Evolutionary conservation across 2,113 vertebrate genomes (phyloP).

Genomic region (Petromus typicus): DNA sequence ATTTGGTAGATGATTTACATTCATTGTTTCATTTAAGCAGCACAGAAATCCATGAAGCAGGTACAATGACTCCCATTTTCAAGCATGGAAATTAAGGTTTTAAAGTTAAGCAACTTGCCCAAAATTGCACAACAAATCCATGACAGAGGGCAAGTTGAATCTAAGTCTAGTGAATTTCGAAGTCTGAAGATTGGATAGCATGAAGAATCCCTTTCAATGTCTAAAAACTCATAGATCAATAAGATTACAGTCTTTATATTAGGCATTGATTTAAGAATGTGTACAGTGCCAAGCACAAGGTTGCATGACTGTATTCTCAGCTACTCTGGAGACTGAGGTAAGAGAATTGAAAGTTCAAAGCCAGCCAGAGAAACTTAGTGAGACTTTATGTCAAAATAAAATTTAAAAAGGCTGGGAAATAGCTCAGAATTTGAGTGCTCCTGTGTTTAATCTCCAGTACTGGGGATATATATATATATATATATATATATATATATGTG

Average conservation of each 20-base stretch:
- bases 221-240: not conserved
- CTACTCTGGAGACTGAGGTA: not conserved
- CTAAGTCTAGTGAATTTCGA: constrained; percentile 46
- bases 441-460: not conserved
- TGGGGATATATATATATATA: too few species aligned
- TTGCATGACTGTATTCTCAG: not conserved
- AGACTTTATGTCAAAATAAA: not conserved
- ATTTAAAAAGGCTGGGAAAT: not conserved
- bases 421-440: not conserved
- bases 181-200: not conserved
- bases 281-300: not conserved
- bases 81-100: constrained; percentile 52
- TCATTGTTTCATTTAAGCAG: constrained; percentile 41
- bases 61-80: constrained; percentile 33
- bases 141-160: constrained; percentile 8
- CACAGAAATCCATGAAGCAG: constrained; percentile 24
- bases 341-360: not conserved
- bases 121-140: not conserved
- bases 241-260: not conserved
- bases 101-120: constrained; percentile 30
- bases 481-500: too few species aligned
- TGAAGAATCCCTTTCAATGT: not conserved
- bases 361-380: not conserved
- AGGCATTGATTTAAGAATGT: constrained; percentile 31
- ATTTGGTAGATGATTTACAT: constrained; percentile 52